Evolutionary conservation across 2,797 vertebrate species (phyloP), one percentile per base, ranked within the genome.

Genomic region (Apodemus agrarius): DNA sequence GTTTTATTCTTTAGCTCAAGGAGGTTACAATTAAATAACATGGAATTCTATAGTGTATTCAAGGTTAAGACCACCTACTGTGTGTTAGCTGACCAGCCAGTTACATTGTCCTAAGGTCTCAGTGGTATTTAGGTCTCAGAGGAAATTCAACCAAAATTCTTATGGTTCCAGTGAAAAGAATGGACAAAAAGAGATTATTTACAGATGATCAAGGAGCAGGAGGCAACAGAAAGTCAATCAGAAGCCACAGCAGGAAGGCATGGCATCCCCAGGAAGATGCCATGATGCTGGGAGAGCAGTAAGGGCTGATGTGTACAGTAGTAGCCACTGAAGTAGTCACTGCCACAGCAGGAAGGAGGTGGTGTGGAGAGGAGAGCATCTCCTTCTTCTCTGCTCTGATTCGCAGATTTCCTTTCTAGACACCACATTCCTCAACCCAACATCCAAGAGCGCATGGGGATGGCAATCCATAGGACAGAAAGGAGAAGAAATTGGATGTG

Each of bases 211-310:
- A 54, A 43, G 21, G 7, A 65, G 49, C 6, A 16, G 59, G 80
- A 74, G 6, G 37, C 63, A 34, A 1, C 13, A 81, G 2, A 43
- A 54, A 82, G 17, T 4, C 4, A 34, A 40, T 49, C 59, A 29
- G 90, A 19, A 78, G 17, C 29, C 80, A 40, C 0, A 72, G 31
- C 22, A 86, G 14, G 52, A 86, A 61, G 11, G n/a, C 26, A 31
- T 1, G 34, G 63, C 6, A 31, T 24, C 29, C 34, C n/a, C 11
- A 37, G 1, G 0, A 9, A 19, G 16, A 1, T 52, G 31, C 1
- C 0, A n/a, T 0, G 1, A 12, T 11, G n/a, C 40, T 1, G 34
- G 61, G 3, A 43, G 74, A 31, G 10, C 6, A 11, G 8, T 2
- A 26, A 82, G 40, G 12, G 24, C 34, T 76, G 10, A 12, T 31